Evolutionary conservation across 2,113 vertebrate species (phyloP).

Genomic region (Saiga tatarica): DNA sequence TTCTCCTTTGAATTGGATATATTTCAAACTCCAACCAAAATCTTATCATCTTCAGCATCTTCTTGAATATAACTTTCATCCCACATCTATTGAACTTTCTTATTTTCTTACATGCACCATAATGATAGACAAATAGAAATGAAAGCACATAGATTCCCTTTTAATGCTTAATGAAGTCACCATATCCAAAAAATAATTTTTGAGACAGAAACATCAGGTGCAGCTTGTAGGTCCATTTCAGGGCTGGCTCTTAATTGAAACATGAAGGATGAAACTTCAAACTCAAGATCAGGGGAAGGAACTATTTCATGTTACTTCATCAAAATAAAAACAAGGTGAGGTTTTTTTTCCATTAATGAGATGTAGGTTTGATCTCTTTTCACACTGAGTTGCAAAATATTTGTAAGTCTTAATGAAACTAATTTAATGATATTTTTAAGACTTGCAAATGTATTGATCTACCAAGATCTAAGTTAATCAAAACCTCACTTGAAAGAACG

Average conservation of each 20-base stretch:
- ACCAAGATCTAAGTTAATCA: not conserved
- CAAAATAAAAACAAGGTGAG: slow-evolving; percentile 4
- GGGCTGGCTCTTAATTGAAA: not conserved
- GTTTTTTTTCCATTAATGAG: slow-evolving; percentile 4
- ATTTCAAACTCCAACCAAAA: not conserved
- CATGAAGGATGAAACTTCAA: not conserved
- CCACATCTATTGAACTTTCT: not conserved
- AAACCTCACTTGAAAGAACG: not conserved
- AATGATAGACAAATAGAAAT: not conserved
- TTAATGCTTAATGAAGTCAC: not conserved
- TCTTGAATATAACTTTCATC: not conserved
- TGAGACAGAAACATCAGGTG: not conserved
- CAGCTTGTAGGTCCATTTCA: not conserved
- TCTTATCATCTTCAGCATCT: not conserved
- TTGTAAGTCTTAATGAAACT: slow-evolving; percentile 30
- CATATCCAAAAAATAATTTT: not conserved
- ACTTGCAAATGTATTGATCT: not conserved
- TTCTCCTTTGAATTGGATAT: not conserved
- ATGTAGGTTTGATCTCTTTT: not conserved
- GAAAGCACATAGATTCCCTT: not conserved
- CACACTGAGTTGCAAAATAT: not conserved
- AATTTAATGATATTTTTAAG: slow-evolving; percentile 26
- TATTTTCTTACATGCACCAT: not conserved
- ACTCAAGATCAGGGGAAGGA: not conserved
- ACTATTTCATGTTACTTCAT: not conserved